Evolutionary conservation across 1,140 invertebrate genomes (phyloP).

Genomic region (Eciton burchellii): DNA sequence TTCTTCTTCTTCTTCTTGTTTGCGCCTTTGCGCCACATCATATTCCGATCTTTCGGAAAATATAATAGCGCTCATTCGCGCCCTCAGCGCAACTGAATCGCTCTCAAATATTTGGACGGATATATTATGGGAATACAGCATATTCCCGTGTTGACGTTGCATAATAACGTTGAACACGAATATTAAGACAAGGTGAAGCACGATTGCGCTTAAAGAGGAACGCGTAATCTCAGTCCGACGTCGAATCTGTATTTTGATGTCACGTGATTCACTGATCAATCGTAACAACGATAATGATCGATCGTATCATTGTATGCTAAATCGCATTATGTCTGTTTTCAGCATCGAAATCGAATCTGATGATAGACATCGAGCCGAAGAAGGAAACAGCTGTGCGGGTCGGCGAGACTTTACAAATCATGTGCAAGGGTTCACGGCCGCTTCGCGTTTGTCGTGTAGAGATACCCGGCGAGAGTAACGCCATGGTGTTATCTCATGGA

Average conservation of each 20-base stretch:
- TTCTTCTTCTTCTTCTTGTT: neutral
- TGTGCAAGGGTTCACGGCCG: conserved; percentile 81
- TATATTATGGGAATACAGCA: neutral
- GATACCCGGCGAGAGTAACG: conserved; percentile 83
- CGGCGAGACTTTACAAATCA: conserved; percentile 83
- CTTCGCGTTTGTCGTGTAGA: conserved; percentile 85
- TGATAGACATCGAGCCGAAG: conserved; percentile 79
- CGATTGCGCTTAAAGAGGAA: too few relatives aligned
- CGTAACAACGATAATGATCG: neutral
- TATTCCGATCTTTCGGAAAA: neutral
- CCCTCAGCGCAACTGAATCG: neutral
- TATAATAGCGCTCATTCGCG: neutral
- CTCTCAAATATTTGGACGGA: too few relatives aligned
- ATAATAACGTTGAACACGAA: neutral
- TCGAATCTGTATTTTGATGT: neutral
- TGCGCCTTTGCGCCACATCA: neutral
- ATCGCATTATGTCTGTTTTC: conserved; percentile 58
- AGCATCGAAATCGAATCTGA: conserved; percentile 67
- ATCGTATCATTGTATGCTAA: conserved; percentile 3
- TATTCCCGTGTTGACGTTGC: too few relatives aligned
- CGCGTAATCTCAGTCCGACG: neutral
- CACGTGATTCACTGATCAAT: neutral
- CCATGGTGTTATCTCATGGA: conserved; percentile 75
- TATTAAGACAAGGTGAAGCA: neutral
- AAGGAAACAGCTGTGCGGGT: conserved; percentile 75